Evolutionary conservation across 2,797 vertebrate species (phyloP).

Genomic region (Etheostoma perlongum): DNA sequence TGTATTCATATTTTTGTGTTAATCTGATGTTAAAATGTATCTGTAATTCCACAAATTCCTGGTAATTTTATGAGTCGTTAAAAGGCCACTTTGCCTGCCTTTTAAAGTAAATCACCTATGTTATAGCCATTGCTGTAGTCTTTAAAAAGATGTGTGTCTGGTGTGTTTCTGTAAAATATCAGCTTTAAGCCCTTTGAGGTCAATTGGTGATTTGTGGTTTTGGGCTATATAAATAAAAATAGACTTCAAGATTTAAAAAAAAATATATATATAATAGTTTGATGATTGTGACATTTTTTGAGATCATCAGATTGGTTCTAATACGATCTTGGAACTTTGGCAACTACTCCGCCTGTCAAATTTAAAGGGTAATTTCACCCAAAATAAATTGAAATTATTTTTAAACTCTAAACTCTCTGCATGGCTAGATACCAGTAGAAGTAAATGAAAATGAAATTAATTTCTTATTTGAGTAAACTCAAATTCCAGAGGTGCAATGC

Average conservation of each 20-base stretch:
- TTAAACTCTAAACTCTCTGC: not conserved
- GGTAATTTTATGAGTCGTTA: slow-evolving; percentile 29
- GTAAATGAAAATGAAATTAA: not conserved
- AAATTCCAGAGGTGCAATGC: too few relatives aligned
- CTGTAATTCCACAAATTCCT: slow-evolving; percentile 18
- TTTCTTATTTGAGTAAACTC: not conserved
- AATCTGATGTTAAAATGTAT: slow-evolving; percentile 4
- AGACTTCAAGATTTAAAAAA: not conserved
- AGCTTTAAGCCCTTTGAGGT: not conserved
- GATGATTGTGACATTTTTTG: not conserved
- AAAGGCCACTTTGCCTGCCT: not conserved
- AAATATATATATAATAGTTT: not conserved
- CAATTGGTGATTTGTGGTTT: not conserved
- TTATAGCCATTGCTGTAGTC: not conserved
- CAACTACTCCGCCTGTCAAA: not conserved
- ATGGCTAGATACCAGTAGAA: not conserved
- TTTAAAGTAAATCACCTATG: slow-evolving; percentile 19
- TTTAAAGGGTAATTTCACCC: not conserved
- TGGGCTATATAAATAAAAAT: not conserved
- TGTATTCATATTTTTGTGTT: slow-evolving; percentile 20
- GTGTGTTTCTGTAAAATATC: not conserved
- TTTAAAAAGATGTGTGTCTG: slow-evolving; percentile 1
- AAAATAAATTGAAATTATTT: not conserved
- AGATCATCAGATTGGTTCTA: not conserved
- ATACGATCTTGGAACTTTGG: not conserved